A percentile compares a stretch with the other conserved stretches of the same genome.
Evolutionary conservation across 2,888 invertebrate genomes (phyloP).

Genomic region (Rhingia rostrata): DNA sequence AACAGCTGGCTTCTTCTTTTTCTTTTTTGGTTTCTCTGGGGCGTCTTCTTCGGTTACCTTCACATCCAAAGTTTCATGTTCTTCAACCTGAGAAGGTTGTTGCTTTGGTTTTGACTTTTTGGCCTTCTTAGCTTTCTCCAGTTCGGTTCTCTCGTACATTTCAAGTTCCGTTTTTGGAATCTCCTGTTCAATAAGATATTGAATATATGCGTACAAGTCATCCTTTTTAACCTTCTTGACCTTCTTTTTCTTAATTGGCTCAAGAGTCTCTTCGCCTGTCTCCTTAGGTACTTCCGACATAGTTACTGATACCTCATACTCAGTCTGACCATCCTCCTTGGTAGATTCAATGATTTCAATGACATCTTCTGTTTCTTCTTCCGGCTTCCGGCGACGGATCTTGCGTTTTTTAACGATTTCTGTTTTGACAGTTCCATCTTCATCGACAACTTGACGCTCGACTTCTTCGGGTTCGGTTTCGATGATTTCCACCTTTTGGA

Average conservation of each 20-base stretch:
- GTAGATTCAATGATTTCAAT: slow-evolving; percentile 81
- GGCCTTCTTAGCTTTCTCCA: slow-evolving; percentile 80
- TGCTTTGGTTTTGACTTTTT: slow-evolving; percentile 77
- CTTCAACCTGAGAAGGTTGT: slow-evolving; percentile 69
- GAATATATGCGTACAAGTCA: slow-evolving; percentile 81
- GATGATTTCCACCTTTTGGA: slow-evolving; percentile 77
- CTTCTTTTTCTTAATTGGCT: slow-evolving; percentile 77
- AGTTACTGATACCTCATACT: slow-evolving; percentile 82
- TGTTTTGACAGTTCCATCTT: slow-evolving; percentile 77
- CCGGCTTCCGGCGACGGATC: slow-evolving; percentile 80
- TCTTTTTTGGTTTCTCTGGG: slow-evolving; percentile 70
- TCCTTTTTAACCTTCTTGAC: slow-evolving; percentile 79
- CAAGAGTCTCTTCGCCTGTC: slow-evolving; percentile 43
- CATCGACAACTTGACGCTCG: slow-evolving; percentile 77
- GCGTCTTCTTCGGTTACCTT: slow-evolving; percentile 77
- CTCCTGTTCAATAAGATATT: slow-evolving; percentile 80
- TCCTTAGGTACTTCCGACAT: slow-evolving; percentile 79
- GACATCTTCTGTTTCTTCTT: slow-evolving; percentile 82
- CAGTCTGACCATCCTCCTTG: slow-evolving; percentile 79
- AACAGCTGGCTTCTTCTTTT: slow-evolving; percentile 70
- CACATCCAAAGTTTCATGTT: slow-evolving; percentile 77
- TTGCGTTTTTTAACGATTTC: slow-evolving; percentile 80
- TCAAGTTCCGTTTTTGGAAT: slow-evolving; percentile 82
- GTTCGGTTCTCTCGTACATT: slow-evolving; percentile 82
- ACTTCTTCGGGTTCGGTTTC: slow-evolving; percentile 77